Evolutionary conservation across 2,888 invertebrate genomes (phyloP).

Genomic region (Limnephilus lunatus): DNA sequence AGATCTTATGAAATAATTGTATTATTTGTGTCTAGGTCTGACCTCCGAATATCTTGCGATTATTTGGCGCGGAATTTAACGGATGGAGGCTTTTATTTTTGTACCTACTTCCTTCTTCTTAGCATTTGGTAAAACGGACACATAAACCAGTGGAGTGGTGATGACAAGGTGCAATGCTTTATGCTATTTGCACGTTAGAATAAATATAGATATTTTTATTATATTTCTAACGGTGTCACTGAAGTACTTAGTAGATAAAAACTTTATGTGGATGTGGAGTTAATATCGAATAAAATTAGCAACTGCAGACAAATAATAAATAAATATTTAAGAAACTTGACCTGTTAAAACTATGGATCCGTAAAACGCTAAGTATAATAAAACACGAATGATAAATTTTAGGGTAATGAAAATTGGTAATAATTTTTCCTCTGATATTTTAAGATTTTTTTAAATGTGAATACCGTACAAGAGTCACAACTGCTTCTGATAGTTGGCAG

Average conservation of each 20-base stretch:
- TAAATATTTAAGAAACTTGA: too few relatives aligned
- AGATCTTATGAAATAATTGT: background rate
- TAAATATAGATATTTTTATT: background rate
- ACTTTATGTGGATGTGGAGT: background rate
- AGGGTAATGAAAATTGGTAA: too few relatives aligned
- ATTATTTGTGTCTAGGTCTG: background rate
- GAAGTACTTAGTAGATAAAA: background rate
- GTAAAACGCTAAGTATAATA: too few relatives aligned
- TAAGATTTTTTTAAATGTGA: too few relatives aligned
- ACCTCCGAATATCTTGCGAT: constrained; percentile 3
- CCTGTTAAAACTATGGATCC: too few relatives aligned
- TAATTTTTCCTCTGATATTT: too few relatives aligned
- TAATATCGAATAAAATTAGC: background rate
- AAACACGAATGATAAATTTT: too few relatives aligned
- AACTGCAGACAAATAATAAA: background rate
- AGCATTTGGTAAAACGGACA: background rate
- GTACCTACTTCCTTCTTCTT: background rate
- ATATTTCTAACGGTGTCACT: background rate
- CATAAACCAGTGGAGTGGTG: background rate
- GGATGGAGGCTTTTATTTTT: background rate
- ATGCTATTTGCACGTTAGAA: background rate
- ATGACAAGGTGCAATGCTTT: background rate
- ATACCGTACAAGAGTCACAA: too few relatives aligned
- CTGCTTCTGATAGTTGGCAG: too few relatives aligned
- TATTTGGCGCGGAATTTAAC: constrained; percentile 21